phyloP scores from a whole-genome alignment of 1,140 invertebrate species.

The Psilanteris sp. region DNA sequence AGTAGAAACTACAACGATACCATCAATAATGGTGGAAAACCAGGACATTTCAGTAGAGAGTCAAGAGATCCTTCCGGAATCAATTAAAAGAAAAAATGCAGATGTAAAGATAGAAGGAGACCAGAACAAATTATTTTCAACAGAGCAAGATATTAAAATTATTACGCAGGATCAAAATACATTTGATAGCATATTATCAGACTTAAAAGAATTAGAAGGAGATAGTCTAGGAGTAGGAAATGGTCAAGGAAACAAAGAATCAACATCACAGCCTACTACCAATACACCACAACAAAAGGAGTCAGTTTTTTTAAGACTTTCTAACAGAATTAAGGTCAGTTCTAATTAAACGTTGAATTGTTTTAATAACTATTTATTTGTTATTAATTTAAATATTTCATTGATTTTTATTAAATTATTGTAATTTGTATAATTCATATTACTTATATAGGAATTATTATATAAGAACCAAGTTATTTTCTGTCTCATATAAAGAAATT shows the following conservation, averaged over 20 bases:
- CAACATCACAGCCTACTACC: slow-evolving; percentile 64
- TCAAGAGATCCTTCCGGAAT: slow-evolving; percentile 11
- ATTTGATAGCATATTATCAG: slow-evolving; percentile 79
- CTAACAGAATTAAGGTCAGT: slow-evolving; percentile 94
- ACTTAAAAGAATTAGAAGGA: slow-evolving; percentile 77
- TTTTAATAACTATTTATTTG: too few relatives aligned
- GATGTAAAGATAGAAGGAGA: slow-evolving; percentile 34
- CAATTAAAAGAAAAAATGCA: slow-evolving; percentile 8
- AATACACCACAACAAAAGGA: slow-evolving; percentile 86
- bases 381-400: too few relatives aligned
- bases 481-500: too few relatives aligned
- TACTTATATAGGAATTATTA: too few relatives aligned
- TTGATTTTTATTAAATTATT: too few relatives aligned
- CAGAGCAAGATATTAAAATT: slow-evolving; percentile 68
- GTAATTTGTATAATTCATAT: too few relatives aligned
- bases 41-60: neutral
- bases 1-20: slow-evolving; percentile 14
- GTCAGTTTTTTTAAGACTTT: slow-evolving; percentile 95
- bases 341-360: neutral
- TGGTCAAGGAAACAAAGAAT: slow-evolving; percentile 60
- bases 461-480: too few relatives aligned
- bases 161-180: slow-evolving; percentile 71
- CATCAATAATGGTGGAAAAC: slow-evolving; percentile 8
- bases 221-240: slow-evolving; percentile 66
- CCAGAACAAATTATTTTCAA: slow-evolving; percentile 16